Base-by-base conservation (phyloP, 2,113 vertebrate species). In the Platanista minor region DNA sequence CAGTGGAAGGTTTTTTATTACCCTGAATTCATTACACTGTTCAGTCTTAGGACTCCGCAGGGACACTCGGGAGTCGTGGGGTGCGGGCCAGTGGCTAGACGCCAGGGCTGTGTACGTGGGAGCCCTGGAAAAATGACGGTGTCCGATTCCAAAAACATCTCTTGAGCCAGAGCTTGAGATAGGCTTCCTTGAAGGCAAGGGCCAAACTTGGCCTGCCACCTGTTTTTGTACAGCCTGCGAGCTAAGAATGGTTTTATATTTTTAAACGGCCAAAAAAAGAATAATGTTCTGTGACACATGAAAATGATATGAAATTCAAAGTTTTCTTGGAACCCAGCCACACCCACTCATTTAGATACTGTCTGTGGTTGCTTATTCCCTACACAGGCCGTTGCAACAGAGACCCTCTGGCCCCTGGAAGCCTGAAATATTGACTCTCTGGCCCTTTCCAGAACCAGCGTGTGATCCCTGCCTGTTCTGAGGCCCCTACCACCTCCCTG, bases 401-500 rank as follows among this genome's bases (percentile, higher is more conserved):
- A 39, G 31, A n/a, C 5, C 1, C 2, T 1, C 1, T 14, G 78
- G 61, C 43, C 61, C 1, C 1, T 3, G 11, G 33, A 87, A 57
- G 59, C 31, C 41, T 15, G 1, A 0, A 1, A 1, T 5, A 0
- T 46, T 31, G 36, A 2, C 8, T 5, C 3, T 46, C 25, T 11
- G 17, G 52, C 64, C 12, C 52, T 39, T 20, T 2, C 7, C 20
- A 5, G 29, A 41, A 27, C 12, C 1, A 2, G 21, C 0, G 1
- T 7, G 8, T 3, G 20, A 0, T 11, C 20, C 27, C 9, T 61
- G 29, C 43, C 4, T 25, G 46, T 61, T 27, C 3, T 5, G 0
- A 8, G 6, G n/a, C 62, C 0, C 0, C 2, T 1, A 10, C 29
- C 23, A 1, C 9, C 64, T 46, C 29, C 2, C 2, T 8, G 54